phyloP scores from a whole-genome alignment of 2,797 vertebrate genomes.

The Graptemys geographica region DNA sequence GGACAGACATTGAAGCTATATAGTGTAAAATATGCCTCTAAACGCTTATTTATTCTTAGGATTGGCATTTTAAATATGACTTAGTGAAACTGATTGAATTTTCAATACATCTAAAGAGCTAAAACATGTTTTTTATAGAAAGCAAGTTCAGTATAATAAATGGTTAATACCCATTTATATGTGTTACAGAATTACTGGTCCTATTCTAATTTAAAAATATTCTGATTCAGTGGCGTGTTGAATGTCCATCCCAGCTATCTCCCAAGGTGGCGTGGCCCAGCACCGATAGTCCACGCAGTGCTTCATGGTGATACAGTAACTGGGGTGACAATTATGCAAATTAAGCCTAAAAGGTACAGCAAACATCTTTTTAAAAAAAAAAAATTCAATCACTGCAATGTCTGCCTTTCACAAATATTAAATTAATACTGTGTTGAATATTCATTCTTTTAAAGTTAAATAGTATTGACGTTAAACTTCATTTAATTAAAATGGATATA shows the following conservation, averaged over 20 bases:
- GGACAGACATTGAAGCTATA: neutral
- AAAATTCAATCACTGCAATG: fast-evolving
- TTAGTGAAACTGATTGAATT: neutral
- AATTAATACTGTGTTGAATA: neutral
- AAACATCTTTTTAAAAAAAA: neutral
- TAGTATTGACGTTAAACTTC: fast-evolving
- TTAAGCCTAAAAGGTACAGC: conserved; percentile 89
- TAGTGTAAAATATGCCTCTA: neutral
- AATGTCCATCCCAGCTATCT: conserved; percentile 96
- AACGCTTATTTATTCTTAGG: neutral
- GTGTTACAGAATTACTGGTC: neutral
- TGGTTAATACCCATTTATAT: fast-evolving
- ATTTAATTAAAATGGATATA: neutral
- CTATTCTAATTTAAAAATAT: conserved; percentile 34
- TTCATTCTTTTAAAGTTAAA: neutral
- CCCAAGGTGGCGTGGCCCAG: conserved; percentile 94
- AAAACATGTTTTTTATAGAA: neutral
- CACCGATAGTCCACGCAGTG: conserved; percentile 92
- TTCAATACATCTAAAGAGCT: neutral
- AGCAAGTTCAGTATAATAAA: neutral
- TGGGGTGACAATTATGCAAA: conserved; percentile 95
- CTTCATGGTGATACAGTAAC: conserved; percentile 89
- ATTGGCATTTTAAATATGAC: neutral
- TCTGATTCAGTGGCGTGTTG: conserved; percentile 87
- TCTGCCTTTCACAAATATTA: neutral